Evolutionary conservation across 64 coral and sea anemone species (phyloP).

Genomic region (Trachythela sp.): DNA sequence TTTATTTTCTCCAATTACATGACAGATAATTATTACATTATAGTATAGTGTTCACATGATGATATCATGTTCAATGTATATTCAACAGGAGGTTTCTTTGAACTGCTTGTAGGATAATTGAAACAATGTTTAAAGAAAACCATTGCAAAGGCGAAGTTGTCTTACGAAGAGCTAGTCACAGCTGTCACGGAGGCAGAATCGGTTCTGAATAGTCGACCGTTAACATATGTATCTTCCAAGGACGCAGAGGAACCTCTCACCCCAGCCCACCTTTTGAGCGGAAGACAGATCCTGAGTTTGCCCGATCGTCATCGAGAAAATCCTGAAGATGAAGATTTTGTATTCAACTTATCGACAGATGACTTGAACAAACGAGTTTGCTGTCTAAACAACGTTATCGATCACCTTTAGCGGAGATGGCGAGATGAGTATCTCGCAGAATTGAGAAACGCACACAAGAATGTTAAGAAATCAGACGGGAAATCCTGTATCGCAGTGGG

Average conservation of each 20-base stretch:
- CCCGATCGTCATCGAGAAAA: conserved; percentile 16
- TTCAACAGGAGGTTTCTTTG: no score
- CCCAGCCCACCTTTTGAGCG: not conserved
- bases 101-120: no score
- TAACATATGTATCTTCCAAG: conserved; percentile 33
- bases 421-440: conserved; percentile 21
- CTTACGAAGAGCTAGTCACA: not conserved
- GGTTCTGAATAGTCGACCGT: not conserved
- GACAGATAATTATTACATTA: not conserved
- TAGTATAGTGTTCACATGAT: not conserved
- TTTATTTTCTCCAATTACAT: no score
- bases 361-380: conserved; percentile 20
- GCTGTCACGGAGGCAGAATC: not conserved
- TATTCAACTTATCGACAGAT: not conserved
- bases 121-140: no score
- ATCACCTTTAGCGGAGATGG: conserved; percentile 32
- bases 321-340: not conserved
- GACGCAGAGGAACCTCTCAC: conserved; percentile 38
- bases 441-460: conserved; percentile 11
- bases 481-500: not conserved
- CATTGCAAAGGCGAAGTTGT: not conserved
- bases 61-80: no score
- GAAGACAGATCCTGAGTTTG: not conserved
- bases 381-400: not conserved
- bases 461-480: not conserved